These are phyloP conservation scores for Parazoanthus atlanticus DNA, from an alignment of 92 coral and sea anemone genomes.

Conservation along the genomic window DNA sequence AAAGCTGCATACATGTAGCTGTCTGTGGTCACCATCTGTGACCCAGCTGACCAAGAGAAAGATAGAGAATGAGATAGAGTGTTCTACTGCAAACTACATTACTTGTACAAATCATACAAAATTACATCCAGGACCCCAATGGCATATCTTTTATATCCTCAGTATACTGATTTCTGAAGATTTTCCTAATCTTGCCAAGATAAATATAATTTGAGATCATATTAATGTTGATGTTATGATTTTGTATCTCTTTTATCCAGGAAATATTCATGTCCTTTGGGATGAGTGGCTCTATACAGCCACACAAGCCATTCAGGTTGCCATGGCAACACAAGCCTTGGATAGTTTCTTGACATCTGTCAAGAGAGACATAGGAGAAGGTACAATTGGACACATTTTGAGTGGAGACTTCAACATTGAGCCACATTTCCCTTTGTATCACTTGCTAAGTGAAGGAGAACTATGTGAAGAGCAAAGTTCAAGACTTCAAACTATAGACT, in stretches of 20 bases:
- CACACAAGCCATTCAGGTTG: constrained; percentile 63
- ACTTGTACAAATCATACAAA: too few relatives aligned
- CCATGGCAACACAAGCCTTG: constrained; percentile 67
- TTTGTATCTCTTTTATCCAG: constrained; percentile 23
- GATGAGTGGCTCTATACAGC: constrained; percentile 49
- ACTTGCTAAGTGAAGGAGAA: constrained; percentile 59
- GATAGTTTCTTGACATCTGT: constrained; percentile 44
- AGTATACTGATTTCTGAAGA: too few relatives aligned
- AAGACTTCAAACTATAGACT: constrained; percentile 58
- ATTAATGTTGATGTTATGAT: not conserved
- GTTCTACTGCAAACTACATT: too few relatives aligned
- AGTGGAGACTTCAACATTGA: constrained; percentile 87
- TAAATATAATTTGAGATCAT: too few relatives aligned
- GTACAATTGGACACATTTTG: constrained; percentile 51
- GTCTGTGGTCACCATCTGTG: too few relatives aligned
- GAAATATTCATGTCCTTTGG: constrained; percentile 61
- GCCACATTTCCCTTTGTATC: constrained; percentile 75
- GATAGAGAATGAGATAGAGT: too few relatives aligned
- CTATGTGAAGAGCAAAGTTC: constrained; percentile 44
- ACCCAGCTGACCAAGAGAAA: too few relatives aligned
- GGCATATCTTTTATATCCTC: too few relatives aligned
- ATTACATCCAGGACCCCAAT: too few relatives aligned
- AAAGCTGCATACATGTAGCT: too few relatives aligned
- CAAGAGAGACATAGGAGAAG: constrained; percentile 21
- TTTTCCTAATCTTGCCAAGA: too few relatives aligned